These are phyloP conservation scores for Sciurus carolinensis DNA, from an alignment of 2,797 vertebrate species.

Conservation along the genomic window DNA sequence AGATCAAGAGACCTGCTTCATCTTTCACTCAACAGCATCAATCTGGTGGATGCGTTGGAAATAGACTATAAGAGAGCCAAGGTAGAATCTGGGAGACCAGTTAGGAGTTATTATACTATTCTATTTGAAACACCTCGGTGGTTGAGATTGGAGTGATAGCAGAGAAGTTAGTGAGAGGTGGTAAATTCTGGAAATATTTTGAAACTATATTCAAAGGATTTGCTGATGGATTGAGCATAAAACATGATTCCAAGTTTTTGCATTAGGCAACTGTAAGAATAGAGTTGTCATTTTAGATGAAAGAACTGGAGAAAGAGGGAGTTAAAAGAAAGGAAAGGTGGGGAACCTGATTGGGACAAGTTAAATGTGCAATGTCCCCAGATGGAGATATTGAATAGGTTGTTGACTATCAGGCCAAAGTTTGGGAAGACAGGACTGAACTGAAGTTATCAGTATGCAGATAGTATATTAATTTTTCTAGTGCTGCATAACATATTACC, in stretches of 20 bases:
- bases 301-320: background rate
- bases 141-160: background rate
- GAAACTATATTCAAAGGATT: conserved; percentile 6
- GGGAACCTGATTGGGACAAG: background rate
- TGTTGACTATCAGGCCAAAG: background rate
- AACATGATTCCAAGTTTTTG: background rate
- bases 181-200: conserved; percentile 50
- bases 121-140: background rate
- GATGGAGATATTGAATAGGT: background rate
- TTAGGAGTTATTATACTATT: background rate
- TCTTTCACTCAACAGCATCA: background rate
- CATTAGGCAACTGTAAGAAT: background rate
- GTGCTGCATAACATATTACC: background rate
- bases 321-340: background rate
- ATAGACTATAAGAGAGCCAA: background rate
- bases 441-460: background rate
- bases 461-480: background rate
- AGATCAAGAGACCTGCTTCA: background rate
- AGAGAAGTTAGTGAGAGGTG: background rate
- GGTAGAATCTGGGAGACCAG: background rate
- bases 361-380: background rate
- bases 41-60: background rate
- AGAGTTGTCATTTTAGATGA: background rate
- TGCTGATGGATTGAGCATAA: background rate
- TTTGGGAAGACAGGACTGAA: background rate